Base-by-base conservation (phyloP, 2,113 vertebrate species). In the Oncorhynchus tshawytscha region DNA sequence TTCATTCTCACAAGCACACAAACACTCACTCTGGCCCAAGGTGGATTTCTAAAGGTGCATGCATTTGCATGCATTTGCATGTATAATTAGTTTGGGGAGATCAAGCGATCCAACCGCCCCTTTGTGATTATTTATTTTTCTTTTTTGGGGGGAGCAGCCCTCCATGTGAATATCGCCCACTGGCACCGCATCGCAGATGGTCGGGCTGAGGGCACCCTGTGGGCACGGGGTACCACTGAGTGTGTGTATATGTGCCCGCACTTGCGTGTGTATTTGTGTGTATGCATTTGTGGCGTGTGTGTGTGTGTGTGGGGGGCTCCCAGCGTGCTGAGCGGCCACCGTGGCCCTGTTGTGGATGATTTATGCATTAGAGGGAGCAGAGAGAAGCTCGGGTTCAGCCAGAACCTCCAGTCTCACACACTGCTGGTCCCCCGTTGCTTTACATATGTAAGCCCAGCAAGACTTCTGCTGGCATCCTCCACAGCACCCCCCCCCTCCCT, bases 381-480 rank as follows among this genome's bases (percentile, higher is more conserved):
- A 82, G 39, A 45, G 39, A 45, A 45, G 39, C 9, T 45, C 8
- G 0, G 39, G 39, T 39, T 45, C 39, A 45, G 91, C 91, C 90
- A 88, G 82, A 78, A 81, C 90, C 86, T 54, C 88, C 86, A 83
- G 90, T 90, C 87, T 90, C 88, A 91, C 91, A 91, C 88, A 73
- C 88, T 89, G 88, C 88, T 88, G 88, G 88, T 85, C 87, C 84
- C 93, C 92, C 82, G 92, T 89, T 90, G 92, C 86, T 92, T 92
- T 93, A 94, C 93, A 94, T 92, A 93, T 94, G 93, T 93, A 93
- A 86, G 83, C 93, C 29, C 93, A 92, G 93, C 91, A 89, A 88
- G 93, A 88, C 85, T 84, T 86, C 90, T 74, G 68, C 71, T 86
- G 82, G 81, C 79, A 71, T 76, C 76, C 57, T 69, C 67, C 69